phyloP scores from a whole-genome alignment of 2,113 vertebrate genomes.

The Haplotaxodon microlepis region DNA sequence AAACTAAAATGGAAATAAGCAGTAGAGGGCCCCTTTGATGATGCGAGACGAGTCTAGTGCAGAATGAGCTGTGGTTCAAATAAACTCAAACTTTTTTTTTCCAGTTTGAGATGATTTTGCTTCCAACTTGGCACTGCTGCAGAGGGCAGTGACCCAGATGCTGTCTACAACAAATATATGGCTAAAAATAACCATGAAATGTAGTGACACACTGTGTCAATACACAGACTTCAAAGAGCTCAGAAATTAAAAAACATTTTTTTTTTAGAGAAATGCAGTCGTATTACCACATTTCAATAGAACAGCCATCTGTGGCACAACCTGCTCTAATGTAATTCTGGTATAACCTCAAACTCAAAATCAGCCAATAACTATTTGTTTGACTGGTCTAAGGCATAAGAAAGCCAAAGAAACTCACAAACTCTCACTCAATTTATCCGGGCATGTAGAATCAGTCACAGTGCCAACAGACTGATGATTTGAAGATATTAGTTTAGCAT shows the following conservation, averaged over 20 bases:
- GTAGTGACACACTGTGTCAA: not conserved
- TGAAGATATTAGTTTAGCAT: not conserved
- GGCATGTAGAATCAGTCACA: not conserved
- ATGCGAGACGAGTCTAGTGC: not conserved
- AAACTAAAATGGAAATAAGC: not conserved
- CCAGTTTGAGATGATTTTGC: not conserved
- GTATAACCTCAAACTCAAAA: not conserved
- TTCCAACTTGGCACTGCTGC: not conserved
- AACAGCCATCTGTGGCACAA: not conserved
- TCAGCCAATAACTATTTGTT: not conserved
- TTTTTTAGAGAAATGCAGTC: not conserved
- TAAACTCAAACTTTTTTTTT: rapidly evolving
- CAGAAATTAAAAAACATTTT: not conserved
- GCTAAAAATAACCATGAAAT: not conserved
- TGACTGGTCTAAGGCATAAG: not conserved
- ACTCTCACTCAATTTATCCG: not conserved
- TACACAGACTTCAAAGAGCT: not conserved
- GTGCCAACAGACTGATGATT: not conserved
- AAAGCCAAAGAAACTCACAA: not conserved
- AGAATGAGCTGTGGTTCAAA: not conserved
- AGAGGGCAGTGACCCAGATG: not conserved
- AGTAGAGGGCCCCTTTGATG: not conserved
- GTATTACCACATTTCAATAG: not conserved
- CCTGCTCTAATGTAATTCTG: not conserved
- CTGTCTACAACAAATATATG: not conserved